A percentile compares a stretch with the other conserved stretches of the same genome.
These are phyloP conservation scores for Conomelus anceps DNA, from an alignment of 2,888 invertebrate genomes.

Conservation along the genomic window DNA sequence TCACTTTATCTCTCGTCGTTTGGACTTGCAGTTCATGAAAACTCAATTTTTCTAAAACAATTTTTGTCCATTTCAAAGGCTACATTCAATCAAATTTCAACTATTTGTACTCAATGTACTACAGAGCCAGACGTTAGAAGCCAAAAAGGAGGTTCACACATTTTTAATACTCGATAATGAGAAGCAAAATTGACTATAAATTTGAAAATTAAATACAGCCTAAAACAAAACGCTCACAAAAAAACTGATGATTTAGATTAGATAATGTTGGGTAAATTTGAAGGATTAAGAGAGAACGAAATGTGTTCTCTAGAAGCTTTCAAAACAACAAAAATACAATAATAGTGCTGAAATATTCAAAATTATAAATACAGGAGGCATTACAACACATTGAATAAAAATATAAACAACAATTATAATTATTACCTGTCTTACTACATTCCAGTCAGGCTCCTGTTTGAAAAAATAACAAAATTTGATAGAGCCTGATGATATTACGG, in stretches of 20 bases:
- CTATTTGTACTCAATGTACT: too few relatives aligned
- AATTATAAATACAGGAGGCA: neutral
- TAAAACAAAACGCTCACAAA: neutral
- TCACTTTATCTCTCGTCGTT: too few relatives aligned
- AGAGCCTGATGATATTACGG: neutral
- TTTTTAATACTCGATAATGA: neutral
- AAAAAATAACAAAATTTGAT: constrained; percentile 20
- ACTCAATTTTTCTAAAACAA: neutral
- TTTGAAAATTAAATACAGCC: neutral
- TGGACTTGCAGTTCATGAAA: too few relatives aligned
- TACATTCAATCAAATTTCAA: neutral
- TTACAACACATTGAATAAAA: neutral
- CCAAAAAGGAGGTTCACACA: neutral
- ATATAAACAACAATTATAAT: too few relatives aligned
- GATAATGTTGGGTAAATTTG: neutral
- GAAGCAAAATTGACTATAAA: neutral
- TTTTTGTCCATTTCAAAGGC: neutral
- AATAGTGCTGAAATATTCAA: neutral
- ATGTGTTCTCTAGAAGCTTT: neutral
- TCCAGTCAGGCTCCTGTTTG: constrained; percentile 34
- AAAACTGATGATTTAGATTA: too few relatives aligned
- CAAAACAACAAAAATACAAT: neutral
- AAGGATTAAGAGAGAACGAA: neutral
- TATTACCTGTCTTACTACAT: constrained; percentile 33
- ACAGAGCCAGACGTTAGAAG: neutral